Conservation (phyloP, 1,140 invertebrate genomes). For the Papilio xuthus region DNA sequence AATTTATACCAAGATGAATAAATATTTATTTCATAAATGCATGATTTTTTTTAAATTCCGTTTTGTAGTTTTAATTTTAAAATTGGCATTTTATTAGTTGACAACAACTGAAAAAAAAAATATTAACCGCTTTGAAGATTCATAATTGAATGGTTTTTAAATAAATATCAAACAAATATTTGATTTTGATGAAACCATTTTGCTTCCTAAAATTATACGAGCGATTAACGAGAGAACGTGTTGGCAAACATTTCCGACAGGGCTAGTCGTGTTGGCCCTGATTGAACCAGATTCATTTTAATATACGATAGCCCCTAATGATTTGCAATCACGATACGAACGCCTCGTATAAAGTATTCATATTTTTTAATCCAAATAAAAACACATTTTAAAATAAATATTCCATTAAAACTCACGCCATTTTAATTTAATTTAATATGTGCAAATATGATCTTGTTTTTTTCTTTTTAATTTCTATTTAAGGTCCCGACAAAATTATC, state of each 20-base stretch:
- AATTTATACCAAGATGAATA: not conserved
- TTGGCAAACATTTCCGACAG: not conserved
- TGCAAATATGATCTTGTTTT: too few species aligned
- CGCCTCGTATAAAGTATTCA: not conserved
- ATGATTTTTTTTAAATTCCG: too few species aligned
- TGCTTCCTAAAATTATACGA: not conserved
- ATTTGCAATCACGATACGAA: constrained; percentile 18
- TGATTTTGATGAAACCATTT: constrained; percentile 1
- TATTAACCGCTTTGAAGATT: not conserved
- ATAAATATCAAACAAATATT: not conserved
- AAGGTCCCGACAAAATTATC: not conserved
- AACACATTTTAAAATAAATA: too few species aligned
- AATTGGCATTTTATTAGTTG: not conserved
- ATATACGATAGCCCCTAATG: constrained; percentile 12
- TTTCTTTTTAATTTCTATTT: not conserved
- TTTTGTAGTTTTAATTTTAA: too few species aligned
- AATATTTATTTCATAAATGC: not conserved
- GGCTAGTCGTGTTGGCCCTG: not conserved
- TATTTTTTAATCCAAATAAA: not conserved
- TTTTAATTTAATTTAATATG: too few species aligned
- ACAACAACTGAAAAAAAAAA: not conserved
- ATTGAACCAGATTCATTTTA: constrained; percentile 21
- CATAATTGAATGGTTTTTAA: not conserved
- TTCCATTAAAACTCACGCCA: too few species aligned
- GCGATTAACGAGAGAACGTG: not conserved